Evolutionary conservation across 2,888 invertebrate species (phyloP), one percentile per base, ranked within the genome.

Genomic region (Rhogogaster chlorosoma): DNA sequence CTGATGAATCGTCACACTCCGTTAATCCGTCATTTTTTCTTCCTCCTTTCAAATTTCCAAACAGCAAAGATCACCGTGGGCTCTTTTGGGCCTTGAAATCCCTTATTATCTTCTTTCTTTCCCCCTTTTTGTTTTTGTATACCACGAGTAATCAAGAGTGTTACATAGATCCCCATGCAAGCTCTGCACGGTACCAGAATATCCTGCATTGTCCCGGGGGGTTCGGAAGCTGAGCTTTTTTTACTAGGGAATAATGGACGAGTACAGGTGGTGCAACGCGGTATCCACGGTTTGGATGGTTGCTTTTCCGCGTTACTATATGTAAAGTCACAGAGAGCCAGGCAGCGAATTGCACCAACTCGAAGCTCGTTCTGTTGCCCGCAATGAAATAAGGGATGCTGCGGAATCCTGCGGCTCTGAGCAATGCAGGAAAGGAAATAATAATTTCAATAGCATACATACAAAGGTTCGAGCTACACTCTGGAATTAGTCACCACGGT

Each of bases 131-230:
- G 1, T 53, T 53, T 53, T n/a, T n/a, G 67, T 32, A 32, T 32
- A 67, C 67, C 15, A 3, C 1, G 67, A 26, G 67, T 67, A 67
- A 67, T 67, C 67, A 67, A 67, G 67, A 67, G 67, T 32, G 67
- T 67, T 32, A 67, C 29, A 67, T 67, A 67, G 67, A 67, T 67
- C 67, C 32, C 67, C 6, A 67, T 67, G 32, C 26, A 32, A 26
- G 26, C 61, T 61, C 67, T 29, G 32, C 29, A 15, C 6, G 67
- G 67, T 18, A 67, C 67, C 32, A 18, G 67, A 26, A 67, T 32
- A 67, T 67, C 67, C 32, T 67, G 67, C 67, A 67, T 67, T 67
- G 32, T 67, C 67, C 67, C 67, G 67, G 15, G 38, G 67, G 32
- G 67, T 67, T 67, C 18, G 18, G 67, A 67, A 67, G 67, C 32